These are phyloP conservation scores for Beroe forskalii DNA, from an alignment of 37 sponge, comb jelly and placozoan genomes.

Conservation along the genomic window DNA sequence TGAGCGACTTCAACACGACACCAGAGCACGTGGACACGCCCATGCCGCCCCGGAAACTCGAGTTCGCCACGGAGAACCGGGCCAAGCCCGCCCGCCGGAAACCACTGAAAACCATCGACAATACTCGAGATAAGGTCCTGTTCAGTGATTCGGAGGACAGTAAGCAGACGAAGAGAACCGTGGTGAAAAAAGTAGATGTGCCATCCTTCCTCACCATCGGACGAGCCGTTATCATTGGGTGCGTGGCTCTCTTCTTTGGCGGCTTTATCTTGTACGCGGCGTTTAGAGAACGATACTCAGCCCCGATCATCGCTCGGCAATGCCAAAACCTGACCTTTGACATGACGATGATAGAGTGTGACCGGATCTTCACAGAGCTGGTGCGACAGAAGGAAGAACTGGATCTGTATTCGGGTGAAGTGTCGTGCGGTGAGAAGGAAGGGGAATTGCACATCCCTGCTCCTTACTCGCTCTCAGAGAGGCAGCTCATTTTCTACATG, in stretches of 20 bases:
- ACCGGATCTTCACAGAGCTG: neutral
- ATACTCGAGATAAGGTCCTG: neutral
- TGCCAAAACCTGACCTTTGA: conserved; percentile 9
- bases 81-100: neutral
- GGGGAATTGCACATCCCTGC: neutral
- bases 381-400: neutral
- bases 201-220: neutral
- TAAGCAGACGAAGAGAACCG: neutral
- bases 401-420: conserved; percentile 16
- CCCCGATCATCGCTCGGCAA: neutral
- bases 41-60: conserved; percentile 12
- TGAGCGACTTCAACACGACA: neutral
- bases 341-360: neutral
- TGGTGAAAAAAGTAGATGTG: neutral
- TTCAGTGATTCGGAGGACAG: conserved; percentile 50
- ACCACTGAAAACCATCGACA: neutral
- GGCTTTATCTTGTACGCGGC: neutral
- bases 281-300: neutral
- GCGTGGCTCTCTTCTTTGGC: neutral
- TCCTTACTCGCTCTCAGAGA: neutral
- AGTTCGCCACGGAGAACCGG: neutral
- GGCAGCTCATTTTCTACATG: conserved; percentile 35
- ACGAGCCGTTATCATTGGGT: neutral
- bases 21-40: conserved; percentile 21
- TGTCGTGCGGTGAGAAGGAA: conserved; percentile 38